Base-by-base conservation (phyloP, 2,797 vertebrate genomes). In the Muscicapa comitata region DNA sequence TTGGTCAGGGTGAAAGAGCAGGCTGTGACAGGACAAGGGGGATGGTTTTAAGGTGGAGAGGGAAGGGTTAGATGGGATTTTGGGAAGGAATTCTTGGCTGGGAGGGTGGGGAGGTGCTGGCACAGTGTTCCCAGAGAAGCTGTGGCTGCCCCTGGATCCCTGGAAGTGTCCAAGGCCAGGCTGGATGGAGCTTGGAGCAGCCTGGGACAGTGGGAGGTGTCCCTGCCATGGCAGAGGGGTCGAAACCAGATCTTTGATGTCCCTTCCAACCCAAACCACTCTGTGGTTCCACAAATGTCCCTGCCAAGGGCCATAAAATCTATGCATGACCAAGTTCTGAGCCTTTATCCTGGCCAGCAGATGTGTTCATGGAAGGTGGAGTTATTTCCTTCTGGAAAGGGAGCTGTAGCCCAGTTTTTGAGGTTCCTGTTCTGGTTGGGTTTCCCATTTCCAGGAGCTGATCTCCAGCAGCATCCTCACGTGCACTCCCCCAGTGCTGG, bases 131-230 rank as follows among this genome's bases (percentile, higher is more conserved):
- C 17, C 55, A 62, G 50, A 57, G 43, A 0, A 76, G 20, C 37
- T 82, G 65, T 43, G 50, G 24, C n/a, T 63, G n/a, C 37, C 10
- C 29, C 51, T 37, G 61, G n/a, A 83, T 71, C 43, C 57, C n/a
- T 83, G 79, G 57, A 1, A 51, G 25, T 26, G 25, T 1, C 38
- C 43, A 26, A 51, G 21, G 19, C 42, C 13, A 10, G 20, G 38
- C 0, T 61, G 70, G 48, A 37, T 0, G 23, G 4, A 2, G 6
- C 38, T 67, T 24, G 54, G 55, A 77, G 29, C 33, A 68, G 0
- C 14, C 72, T 70, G 42, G 50, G 43, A 17, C 0, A 5, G 17
- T 43, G 50, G n/a, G 0, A 76, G 17, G 0, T 26, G 55, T 55
- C 43, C 7, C 37, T 82, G 16, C 1, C 11, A 2, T 13, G 18